A percentile compares a stretch with the other conserved stretches of the same genome.
Conservation (phyloP, 2,888 invertebrate genomes). For the Macroteleia sp. region DNA sequence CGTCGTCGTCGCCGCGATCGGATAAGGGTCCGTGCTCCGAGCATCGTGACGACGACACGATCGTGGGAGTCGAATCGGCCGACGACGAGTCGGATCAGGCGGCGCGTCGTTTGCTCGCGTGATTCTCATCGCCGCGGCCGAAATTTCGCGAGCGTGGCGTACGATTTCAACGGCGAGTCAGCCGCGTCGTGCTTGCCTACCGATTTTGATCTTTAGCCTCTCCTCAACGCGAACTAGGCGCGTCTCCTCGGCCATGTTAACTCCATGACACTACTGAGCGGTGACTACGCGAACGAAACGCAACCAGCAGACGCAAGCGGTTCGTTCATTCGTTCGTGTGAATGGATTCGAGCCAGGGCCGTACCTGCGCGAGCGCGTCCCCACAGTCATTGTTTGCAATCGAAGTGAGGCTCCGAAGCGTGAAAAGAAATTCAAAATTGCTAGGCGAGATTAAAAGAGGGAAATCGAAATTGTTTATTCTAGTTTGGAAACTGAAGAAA, state of each 20-base stretch:
- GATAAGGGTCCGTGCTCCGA: slow-evolving; percentile 31
- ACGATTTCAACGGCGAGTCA: background rate
- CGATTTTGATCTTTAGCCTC: slow-evolving; percentile 97
- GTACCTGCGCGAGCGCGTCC: no score
- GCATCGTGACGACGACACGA: slow-evolving; percentile 11
- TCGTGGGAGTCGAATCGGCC: slow-evolving; percentile 69
- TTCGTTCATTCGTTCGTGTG: slow-evolving; percentile 65
- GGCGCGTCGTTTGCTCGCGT: background rate
- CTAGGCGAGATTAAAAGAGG: no score
- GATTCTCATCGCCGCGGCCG: no score
- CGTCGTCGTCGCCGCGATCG: slow-evolving; percentile 10
- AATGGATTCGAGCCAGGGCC: slow-evolving; percentile 57
- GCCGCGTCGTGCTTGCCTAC: slow-evolving; percentile 86
- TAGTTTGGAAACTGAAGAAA: no score
- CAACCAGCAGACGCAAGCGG: slow-evolving; percentile 50
- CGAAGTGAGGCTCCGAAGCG: no score
- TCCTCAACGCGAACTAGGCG: slow-evolving; percentile 96
- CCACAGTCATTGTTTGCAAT: no score
- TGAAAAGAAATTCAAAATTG: no score
- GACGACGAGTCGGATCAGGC: slow-evolving; percentile 61
- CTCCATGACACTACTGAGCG: slow-evolving; percentile 88
- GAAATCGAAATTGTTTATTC: no score
- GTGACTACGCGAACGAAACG: slow-evolving; percentile 65
- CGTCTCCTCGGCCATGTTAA: slow-evolving; percentile 96
- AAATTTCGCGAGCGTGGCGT: no score